Evolutionary conservation across 2,113 vertebrate species (phyloP).

Genomic region (Manacus vitellinus): DNA sequence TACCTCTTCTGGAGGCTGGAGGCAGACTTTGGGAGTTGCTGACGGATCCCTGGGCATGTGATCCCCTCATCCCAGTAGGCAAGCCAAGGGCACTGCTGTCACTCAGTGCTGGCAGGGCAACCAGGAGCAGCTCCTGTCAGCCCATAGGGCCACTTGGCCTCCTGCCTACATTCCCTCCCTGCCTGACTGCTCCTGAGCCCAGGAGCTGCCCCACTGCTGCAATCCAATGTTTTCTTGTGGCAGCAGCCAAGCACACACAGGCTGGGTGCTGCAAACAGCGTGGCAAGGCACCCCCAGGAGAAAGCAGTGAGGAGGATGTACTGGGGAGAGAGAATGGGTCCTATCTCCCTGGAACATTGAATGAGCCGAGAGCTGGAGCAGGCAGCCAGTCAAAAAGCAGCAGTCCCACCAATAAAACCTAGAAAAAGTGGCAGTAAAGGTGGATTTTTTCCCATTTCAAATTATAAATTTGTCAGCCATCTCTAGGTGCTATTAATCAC

Average conservation of each 20-base stretch:
- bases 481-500: not conserved
- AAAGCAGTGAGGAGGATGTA: accelerated
- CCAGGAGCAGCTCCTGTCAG: not conserved
- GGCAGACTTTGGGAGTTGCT: not conserved
- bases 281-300: not conserved
- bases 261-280: not conserved
- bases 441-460: not conserved
- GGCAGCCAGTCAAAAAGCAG: not conserved
- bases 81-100: not conserved
- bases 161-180: not conserved
- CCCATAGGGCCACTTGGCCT: not conserved
- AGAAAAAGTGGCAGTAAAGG: not conserved
- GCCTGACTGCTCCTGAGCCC: not conserved
- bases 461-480: not conserved
- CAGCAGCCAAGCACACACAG: not conserved
- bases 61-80: accelerated
- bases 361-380: not conserved
- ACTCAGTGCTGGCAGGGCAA: not conserved
- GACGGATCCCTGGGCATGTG: accelerated
- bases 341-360: not conserved
- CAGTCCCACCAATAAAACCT: not conserved
- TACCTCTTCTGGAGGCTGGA: not conserved
- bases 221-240: not conserved
- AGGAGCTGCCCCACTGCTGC: not conserved
- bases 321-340: not conserved